Conservation (phyloP, 2,113 vertebrate genomes). For the Emydura subglobosa region DNA sequence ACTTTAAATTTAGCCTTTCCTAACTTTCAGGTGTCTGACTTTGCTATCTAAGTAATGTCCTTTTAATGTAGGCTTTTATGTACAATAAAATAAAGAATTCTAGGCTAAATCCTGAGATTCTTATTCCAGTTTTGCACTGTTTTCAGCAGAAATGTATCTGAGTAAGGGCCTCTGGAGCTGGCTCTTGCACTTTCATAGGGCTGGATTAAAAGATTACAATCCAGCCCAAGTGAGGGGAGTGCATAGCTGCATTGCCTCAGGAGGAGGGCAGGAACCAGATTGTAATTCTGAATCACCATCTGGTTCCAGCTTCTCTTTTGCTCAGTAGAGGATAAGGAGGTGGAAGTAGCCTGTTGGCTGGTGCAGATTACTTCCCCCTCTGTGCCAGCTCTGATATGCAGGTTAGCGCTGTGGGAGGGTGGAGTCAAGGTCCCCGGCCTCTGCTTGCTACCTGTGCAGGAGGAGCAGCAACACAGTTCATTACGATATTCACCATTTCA, state of each 20-base stretch:
- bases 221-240: background rate
- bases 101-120: background rate
- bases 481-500: background rate
- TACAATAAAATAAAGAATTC: background rate
- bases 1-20: background rate
- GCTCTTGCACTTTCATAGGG: background rate
- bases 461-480: background rate
- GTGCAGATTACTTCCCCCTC: background rate
- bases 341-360: background rate
- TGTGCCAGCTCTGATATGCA: background rate
- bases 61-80: background rate
- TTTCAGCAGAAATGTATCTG: background rate
- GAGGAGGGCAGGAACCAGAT: background rate
- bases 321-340: background rate
- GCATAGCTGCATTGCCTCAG: background rate
- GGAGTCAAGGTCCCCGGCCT: background rate
- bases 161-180: background rate
- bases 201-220: background rate
- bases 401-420: background rate
- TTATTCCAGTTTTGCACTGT: background rate
- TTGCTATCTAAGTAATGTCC: background rate
- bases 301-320: background rate
- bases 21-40: background rate
- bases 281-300: background rate
- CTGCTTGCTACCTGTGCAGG: background rate